Evolutionary conservation across 2,113 vertebrate species (phyloP).

Genomic region (Balaeniceps rex): DNA sequence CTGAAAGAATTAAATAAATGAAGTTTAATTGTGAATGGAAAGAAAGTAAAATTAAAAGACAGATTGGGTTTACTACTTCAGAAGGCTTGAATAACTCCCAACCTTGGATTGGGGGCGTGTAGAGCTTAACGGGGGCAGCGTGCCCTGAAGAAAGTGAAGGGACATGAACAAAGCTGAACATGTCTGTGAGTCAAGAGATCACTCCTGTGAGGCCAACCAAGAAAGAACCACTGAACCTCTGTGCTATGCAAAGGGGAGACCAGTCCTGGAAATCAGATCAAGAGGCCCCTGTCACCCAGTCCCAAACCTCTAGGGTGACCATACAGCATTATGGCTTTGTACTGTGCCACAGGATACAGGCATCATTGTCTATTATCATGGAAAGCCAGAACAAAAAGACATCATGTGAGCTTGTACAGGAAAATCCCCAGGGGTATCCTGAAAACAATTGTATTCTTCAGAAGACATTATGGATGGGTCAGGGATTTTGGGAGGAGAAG

Average conservation of each 20-base stretch:
- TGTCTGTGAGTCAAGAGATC: not conserved
- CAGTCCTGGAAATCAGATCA: not conserved
- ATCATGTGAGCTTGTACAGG: not conserved
- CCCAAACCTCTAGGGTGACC: not conserved
- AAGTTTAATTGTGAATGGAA: not conserved
- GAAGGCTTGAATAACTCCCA: not conserved
- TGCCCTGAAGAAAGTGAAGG: not conserved
- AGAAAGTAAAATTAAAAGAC: not conserved
- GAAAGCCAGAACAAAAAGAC: not conserved
- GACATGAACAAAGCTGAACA: not conserved
- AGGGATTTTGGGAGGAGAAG: not conserved
- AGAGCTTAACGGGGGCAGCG: not conserved
- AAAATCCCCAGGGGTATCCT: not conserved
- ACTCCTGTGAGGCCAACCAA: not conserved
- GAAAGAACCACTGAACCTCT: not conserved
- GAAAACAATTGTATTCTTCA: not conserved
- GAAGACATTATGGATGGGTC: not conserved
- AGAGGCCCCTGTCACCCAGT: accelerated
- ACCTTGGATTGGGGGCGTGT: not conserved
- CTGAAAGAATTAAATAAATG: not conserved
- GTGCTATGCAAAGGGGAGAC: not conserved
- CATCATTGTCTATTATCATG: not conserved
- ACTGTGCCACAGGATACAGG: not conserved
- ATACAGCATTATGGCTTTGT: not conserved
- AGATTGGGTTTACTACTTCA: not conserved